phyloP scores from a whole-genome alignment of 1,140 invertebrate species.

The Mercenaria mercenaria region DNA sequence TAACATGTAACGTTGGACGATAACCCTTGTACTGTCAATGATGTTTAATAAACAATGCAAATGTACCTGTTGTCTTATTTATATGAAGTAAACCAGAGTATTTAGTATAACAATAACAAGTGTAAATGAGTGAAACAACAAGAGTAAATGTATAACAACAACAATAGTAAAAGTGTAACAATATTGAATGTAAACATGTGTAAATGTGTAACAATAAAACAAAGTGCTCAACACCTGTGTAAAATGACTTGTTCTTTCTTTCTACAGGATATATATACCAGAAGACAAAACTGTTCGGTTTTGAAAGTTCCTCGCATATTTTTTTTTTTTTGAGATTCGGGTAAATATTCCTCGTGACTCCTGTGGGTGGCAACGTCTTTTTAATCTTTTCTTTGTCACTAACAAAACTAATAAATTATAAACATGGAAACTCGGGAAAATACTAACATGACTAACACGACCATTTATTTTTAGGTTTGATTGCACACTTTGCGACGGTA shows the following conservation, averaged over 20 bases:
- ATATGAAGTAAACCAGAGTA: neutral
- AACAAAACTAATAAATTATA: neutral
- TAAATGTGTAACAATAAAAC: neutral
- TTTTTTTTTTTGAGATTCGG: neutral
- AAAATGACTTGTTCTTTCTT: no score
- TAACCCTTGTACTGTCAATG: neutral
- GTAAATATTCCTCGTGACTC: neutral
- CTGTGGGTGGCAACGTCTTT: neutral
- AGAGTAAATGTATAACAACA: neutral
- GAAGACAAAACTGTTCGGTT: neutral
- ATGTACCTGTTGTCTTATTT: neutral
- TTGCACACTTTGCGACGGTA: neutral
- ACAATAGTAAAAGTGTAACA: neutral
- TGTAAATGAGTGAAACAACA: neutral
- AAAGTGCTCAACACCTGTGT: neutral
- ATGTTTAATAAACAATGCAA: no score
- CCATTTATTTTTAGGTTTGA: neutral
- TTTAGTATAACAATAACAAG: neutral
- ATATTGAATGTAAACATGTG: neutral
- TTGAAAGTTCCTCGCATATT: neutral
- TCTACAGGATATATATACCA: no score
- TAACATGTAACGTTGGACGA: neutral
- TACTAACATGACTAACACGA: neutral
- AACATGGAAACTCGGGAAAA: neutral
- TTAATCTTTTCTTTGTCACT: neutral